A percentile compares a stretch with the other conserved stretches of the same genome.
Evolutionary conservation across 2,113 vertebrate genomes (phyloP).

Genomic region (Pteruthius melanotis): DNA sequence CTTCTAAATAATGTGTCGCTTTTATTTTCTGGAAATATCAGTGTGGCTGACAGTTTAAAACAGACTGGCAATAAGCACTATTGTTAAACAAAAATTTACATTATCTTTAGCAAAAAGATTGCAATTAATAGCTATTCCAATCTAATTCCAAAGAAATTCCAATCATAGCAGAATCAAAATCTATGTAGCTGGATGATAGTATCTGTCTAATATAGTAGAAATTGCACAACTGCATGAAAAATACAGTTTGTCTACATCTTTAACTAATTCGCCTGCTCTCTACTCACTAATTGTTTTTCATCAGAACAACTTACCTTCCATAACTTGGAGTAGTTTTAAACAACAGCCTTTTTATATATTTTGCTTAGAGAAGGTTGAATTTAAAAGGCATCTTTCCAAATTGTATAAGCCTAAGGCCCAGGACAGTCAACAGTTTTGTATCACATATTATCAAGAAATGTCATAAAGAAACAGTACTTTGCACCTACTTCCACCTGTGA

Average conservation of each 20-base stretch:
- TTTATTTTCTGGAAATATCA: background rate
- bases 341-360: background rate
- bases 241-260: background rate
- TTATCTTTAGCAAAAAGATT: background rate
- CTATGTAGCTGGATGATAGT: background rate
- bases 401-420: background rate
- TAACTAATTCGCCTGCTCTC: background rate
- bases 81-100: background rate
- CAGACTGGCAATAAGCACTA: background rate
- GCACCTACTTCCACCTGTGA: background rate
- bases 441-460: background rate
- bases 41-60: background rate
- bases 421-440: background rate
- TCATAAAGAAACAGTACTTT: background rate
- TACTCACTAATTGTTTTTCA: background rate
- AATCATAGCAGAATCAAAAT: background rate
- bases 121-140: background rate
- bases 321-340: background rate
- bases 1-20: background rate
- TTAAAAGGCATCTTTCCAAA: background rate
- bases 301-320: background rate
- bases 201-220: background rate
- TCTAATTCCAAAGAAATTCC: background rate
- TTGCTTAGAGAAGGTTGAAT: background rate
- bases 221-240: background rate